Evolutionary conservation across 2,888 invertebrate genomes (phyloP), one percentile per base, ranked within the genome.

Genomic region (Clanis bilineata): DNA sequence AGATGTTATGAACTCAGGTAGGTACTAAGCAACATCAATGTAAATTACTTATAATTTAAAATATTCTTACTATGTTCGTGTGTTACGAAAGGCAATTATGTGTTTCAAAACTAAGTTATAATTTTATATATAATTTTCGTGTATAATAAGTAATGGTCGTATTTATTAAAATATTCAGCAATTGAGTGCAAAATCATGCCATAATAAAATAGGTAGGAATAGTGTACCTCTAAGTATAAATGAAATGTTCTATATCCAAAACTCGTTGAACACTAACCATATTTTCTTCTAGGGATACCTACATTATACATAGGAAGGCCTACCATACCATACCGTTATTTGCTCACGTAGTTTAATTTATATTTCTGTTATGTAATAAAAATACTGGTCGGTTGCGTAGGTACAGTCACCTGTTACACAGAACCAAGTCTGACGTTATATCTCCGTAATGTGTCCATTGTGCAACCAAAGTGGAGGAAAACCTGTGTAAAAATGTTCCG

Each of bases 351-450:
- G 62, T 66, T 66, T 69, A 68, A 66, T 68, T 63, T 55, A 55
- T 32, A 44, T 67, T 63, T 55, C 45, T 32, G 41, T 76, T 74
- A 71, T 69, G 64, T 66, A 73, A 76, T 63, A 57, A 55, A 67
- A 55, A 67, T 65, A 73, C 71, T 66, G 71, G 73, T 74, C 63
- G 59, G 67, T 71, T 72, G 68, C 72, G 69, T 68, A n/a, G n/a
- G n/a, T n/a, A 62, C 56, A 43, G 62, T 63, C 69, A 68, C 66
- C 66, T 64, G 62, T 64, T 65, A 63, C 64, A 65, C 61, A 22
- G 60, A n/a, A 44, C n/a, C 21, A 43, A 9, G 36, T 36, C 12
- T n/a, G 39, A 51, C 9, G 54, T 12, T 23, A 44, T 25, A 9
- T 51, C 25, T 47, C 0, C 28, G 28, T 18, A 18, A 18, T 51